A percentile compares a stretch with the other conserved stretches of the same genome.
These are phyloP conservation scores for Gallinago media DNA, from an alignment of 2,113 vertebrate genomes.

Conservation along the genomic window DNA sequence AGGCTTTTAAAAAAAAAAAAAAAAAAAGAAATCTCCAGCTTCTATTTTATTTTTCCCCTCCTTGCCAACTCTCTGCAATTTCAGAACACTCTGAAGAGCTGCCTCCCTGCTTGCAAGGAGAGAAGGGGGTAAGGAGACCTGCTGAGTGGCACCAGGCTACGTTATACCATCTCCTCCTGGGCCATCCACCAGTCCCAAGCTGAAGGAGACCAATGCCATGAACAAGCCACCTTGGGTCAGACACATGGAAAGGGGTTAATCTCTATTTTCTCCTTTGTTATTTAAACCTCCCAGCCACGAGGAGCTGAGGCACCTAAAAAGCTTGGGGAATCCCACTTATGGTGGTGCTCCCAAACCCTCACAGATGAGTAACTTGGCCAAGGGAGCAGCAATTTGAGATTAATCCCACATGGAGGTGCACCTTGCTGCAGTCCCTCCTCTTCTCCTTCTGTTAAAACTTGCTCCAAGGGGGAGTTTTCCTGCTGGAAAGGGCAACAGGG, in stretches of 20 bases:
- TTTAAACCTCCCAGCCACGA: not conserved
- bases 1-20: not conserved
- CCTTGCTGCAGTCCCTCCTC: not conserved
- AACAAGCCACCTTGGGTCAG: not conserved
- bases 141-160: not conserved
- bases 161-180: not conserved
- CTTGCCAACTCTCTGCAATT: not conserved
- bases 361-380: fast-evolving
- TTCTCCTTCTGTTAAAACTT: not conserved
- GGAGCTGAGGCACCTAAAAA: not conserved
- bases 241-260: fast-evolving
- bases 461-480: not conserved
- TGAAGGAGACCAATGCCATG: not conserved
- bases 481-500: not conserved
- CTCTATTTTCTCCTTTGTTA: not conserved
- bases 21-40: not conserved
- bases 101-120: not conserved
- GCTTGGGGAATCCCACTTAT: not conserved
- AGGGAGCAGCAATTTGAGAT: not conserved
- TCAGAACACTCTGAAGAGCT: not conserved
- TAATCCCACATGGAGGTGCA: not conserved
- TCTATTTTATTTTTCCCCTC: not conserved
- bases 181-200: not conserved
- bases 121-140: not conserved
- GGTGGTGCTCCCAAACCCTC: not conserved